Percentiles rank a stretch among this genome's conserved stretches.
These are phyloP conservation scores for Episyrphus balteatus DNA, from an alignment of 1,140 invertebrate genomes.

Conservation along the genomic window DNA sequence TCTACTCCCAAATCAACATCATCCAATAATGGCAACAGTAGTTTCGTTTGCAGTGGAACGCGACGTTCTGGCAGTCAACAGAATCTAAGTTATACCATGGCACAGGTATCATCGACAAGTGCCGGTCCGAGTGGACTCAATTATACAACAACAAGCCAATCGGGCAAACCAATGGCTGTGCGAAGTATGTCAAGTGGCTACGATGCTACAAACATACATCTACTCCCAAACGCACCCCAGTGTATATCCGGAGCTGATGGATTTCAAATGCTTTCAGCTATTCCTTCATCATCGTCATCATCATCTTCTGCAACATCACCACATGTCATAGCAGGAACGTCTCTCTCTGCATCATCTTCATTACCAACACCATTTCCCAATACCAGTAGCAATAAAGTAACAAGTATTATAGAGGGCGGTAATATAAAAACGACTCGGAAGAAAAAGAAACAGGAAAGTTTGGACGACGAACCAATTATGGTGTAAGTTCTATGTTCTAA, in stretches of 20 bases:
- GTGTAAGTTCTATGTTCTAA: constrained; percentile 1
- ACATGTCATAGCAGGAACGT: background rate
- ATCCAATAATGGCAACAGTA: too few species aligned
- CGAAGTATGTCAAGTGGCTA: constrained; percentile 7
- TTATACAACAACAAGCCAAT: background rate
- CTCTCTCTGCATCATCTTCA: background rate
- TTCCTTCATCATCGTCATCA: background rate
- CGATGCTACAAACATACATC: background rate
- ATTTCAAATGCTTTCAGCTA: background rate
- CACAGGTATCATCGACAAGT: too few species aligned
- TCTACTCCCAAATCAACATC: too few species aligned
- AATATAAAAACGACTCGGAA: constrained; percentile 2
- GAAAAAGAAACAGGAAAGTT: constrained; percentile 1
- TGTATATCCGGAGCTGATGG: background rate
- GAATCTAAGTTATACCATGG: too few species aligned
- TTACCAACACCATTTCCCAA: background rate
- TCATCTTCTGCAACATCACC: background rate
- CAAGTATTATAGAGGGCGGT: background rate
- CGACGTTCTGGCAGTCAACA: too few species aligned
- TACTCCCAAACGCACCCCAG: background rate
- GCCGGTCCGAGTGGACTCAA: too few species aligned
- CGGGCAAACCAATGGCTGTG: constrained; percentile 1
- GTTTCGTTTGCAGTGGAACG: too few species aligned
- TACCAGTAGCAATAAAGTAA: background rate
- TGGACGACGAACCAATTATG: constrained; percentile 10